Evolutionary conservation across 2,888 invertebrate species (phyloP), one percentile per base, ranked within the genome.

Genomic region (Cephalotes varians): DNA sequence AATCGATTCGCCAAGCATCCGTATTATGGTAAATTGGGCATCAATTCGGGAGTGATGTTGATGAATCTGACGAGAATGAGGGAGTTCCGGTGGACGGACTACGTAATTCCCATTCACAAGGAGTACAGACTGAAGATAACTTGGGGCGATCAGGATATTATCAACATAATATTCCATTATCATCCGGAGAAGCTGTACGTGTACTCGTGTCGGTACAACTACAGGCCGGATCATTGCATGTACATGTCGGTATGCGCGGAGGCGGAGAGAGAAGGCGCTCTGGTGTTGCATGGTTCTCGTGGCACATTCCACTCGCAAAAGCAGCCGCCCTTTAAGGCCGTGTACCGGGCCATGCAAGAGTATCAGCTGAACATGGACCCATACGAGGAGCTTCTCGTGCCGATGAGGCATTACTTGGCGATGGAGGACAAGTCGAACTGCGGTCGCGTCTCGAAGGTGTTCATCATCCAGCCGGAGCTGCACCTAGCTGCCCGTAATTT

Each of bases 81-180:
- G 84, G 95, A 96, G 40, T 98, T 98, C 91, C 96, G 97, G 37
- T 99, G 99, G 98, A 96, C 97, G 83, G 96, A 97, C 84, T 97
- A 98, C 93, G 96, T 99, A 40, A 96, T 97, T 86, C 97, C 98
- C 4, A 97, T 98, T 89, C 97, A 98, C 95, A 96, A 97, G 87
- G 97, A 98, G 93, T 99, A 98, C 95, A 97, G 97, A 93, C 94
- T 97, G 18, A 96, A 97, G 91, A 98, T 99, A 85, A 98, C 98
- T 0, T 99, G 98, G 98, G 99, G 99, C n/a, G 99, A 99, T 95
- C 99, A 99, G 95, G 99, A 99, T 95, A 97, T 98, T 90, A 97
- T 98, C 91, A 98, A 98, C 93, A 98, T 98, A 92, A 97, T 98
- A 93, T 98, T 98, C 93, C 97, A 98, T 94, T 97, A 96, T 94